A percentile compares a stretch with the other conserved stretches of the same genome.
These are phyloP conservation scores for Drosophila tsacasi DNA, from an alignment of 1,140 invertebrate genomes.

Conservation along the genomic window DNA sequence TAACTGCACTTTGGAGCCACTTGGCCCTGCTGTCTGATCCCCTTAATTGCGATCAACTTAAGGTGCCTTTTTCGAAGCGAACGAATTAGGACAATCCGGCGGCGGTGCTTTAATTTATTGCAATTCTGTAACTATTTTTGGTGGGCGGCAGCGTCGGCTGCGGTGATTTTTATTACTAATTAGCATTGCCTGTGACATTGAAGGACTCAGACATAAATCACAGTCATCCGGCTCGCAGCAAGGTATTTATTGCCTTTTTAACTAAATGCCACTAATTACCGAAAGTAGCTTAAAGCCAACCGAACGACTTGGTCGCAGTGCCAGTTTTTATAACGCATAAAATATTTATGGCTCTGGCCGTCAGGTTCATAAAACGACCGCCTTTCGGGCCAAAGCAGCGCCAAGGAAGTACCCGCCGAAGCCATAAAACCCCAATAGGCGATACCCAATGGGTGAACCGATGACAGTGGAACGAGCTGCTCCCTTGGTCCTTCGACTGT, in stretches of 20 bases:
- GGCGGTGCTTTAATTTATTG: constrained; percentile 19
- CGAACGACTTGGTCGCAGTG: constrained; percentile 18
- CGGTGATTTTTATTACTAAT: constrained; percentile 65
- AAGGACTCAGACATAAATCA: constrained; percentile 59
- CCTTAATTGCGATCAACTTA: constrained; percentile 40
- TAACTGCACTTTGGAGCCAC: constrained; percentile 39
- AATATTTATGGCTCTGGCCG: constrained; percentile 71
- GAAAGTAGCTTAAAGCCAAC: constrained; percentile 63
- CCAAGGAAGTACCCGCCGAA: constrained; percentile 15
- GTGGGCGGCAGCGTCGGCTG: background rate
- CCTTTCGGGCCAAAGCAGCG: constrained; percentile 27
- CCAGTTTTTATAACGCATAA: constrained; percentile 74
- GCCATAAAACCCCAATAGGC: constrained; percentile 56
- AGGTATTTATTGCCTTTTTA: constrained; percentile 76
- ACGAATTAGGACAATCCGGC: constrained; percentile 27
- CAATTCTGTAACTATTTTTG: constrained; percentile 26
- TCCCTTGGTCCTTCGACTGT: background rate
- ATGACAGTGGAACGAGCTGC: constrained; percentile 2
- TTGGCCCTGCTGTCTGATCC: constrained; percentile 47
- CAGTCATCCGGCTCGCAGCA: constrained; percentile 29
- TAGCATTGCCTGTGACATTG: constrained; percentile 58
- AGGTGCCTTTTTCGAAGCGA: constrained; percentile 2
- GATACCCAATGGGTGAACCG: constrained; percentile 46
- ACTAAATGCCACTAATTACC: constrained; percentile 77
- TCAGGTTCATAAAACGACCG: constrained; percentile 62